phyloP scores from a whole-genome alignment of 2,113 vertebrate genomes.

The Pygoscelis adeliae region DNA sequence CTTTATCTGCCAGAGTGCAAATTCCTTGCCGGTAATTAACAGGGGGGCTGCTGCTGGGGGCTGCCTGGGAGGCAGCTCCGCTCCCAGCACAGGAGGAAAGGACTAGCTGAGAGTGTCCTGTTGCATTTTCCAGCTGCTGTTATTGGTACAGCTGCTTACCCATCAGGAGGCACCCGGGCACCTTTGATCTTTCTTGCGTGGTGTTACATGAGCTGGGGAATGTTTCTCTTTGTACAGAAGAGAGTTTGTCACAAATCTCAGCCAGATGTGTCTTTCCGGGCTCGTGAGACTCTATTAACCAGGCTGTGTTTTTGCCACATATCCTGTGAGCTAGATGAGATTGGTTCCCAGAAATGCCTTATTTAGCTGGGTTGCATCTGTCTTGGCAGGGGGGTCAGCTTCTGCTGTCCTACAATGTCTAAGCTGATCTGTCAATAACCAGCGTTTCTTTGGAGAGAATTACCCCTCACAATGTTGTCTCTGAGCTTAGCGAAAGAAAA shows the following conservation, averaged over 20 bases:
- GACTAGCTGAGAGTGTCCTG: background rate
- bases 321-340: background rate
- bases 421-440: background rate
- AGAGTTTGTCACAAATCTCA: conserved; percentile 11
- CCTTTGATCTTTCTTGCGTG: conserved; percentile 56
- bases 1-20: conserved; percentile 42
- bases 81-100: background rate
- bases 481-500: background rate
- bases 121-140: conserved; percentile 43
- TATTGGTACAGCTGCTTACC: conserved; percentile 56
- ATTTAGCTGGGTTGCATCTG: background rate
- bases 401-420: background rate
- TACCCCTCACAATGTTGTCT: background rate
- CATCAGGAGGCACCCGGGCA: background rate
- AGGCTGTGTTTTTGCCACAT: background rate
- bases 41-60: conserved; percentile 16
- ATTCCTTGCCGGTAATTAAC: conserved; percentile 51
- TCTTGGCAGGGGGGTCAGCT: background rate
- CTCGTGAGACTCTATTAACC: background rate
- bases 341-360: background rate
- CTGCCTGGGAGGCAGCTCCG: background rate
- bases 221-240: background rate
- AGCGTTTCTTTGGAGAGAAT: background rate
- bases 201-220: conserved; percentile 9
- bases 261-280: background rate